Conservation (phyloP, 1,140 invertebrate genomes). For the Camponotus vicinus region DNA sequence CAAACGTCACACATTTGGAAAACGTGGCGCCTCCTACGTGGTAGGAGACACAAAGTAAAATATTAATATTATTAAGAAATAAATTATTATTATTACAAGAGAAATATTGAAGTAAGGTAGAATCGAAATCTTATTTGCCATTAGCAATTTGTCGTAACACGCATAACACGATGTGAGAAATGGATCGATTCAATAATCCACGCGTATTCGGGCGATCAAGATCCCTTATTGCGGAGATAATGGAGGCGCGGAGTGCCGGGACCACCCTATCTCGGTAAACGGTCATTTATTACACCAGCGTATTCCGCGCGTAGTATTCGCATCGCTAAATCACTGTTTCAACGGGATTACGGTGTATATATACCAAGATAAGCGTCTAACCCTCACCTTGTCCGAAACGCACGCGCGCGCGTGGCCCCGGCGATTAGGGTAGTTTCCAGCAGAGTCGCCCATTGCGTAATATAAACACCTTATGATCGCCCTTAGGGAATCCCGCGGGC, state of each 20-base stretch:
- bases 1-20: neutral
- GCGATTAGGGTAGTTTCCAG: slow-evolving; percentile 59
- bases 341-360: slow-evolving; percentile 43
- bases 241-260: slow-evolving; percentile 38
- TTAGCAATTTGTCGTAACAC: neutral
- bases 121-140: neutral
- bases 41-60: no score
- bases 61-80: no score
- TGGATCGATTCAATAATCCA: slow-evolving; percentile 45
- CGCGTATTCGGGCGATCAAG: slow-evolving; percentile 24
- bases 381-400: slow-evolving; percentile 11
- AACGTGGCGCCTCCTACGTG: no score
- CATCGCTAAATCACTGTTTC: slow-evolving; percentile 50
- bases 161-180: neutral
- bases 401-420: slow-evolving; percentile 7
- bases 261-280: slow-evolving; percentile 45
- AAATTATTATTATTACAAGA: no score
- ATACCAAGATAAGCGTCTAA: slow-evolving; percentile 50
- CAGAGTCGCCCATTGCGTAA: slow-evolving; percentile 43
- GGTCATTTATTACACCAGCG: slow-evolving; percentile 42
- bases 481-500: slow-evolving; percentile 63
- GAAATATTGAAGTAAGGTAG: neutral
- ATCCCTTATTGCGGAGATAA: slow-evolving; percentile 37
- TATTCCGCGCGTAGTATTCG: slow-evolving; percentile 10
- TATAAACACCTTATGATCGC: slow-evolving; percentile 77